Evolutionary conservation across 2,797 vertebrate species (phyloP), one percentile per base, ranked within the genome.

Genomic region (Lates japonicus): DNA sequence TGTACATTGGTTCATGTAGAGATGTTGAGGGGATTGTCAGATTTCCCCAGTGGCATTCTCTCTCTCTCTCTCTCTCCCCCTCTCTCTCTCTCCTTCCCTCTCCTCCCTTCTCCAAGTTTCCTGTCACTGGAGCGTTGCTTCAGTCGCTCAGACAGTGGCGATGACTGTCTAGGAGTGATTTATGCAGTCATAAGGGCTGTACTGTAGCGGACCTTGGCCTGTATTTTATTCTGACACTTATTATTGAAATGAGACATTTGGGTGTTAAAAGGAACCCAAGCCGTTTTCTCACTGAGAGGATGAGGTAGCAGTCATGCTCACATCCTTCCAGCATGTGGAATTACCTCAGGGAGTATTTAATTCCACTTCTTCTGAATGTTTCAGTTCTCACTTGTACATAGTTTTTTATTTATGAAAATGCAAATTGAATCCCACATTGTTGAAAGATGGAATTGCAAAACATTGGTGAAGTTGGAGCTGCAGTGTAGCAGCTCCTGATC

Each of bases 161-260:
- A 91, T 90, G 94, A 95, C 95, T 94, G 94, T 92, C 68, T 80
- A 0, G 58, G 87, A 91, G 87, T 96, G 95, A 97, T 96, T 97
- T 95, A 97, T 96, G 93, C 86, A 93, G 90, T 94, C 94, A 94
- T 94, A 90, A 92, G 87, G 92, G 87, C 95, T 87, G 85, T 92
- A 72, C 82, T 90, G 88, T 93, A 78, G 78, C 84, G 79, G 92
- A 93, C 93, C 80, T 84, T 90, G 88, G 89, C 92, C 96, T 85
- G 90, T 95, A 96, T 96, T 96, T 95, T 96, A 92, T 88, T 60
- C 88, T 95, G 93, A 95, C 93, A 90, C 95, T 95, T 95, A 93
- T 94, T 95, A 95, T 95, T 95, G 93, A 95, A 95, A 96, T 95
- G 92, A 95, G 94, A 94, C 94, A 91, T 96, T 95, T 94, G 90